Base-by-base conservation (phyloP, 2,888 invertebrate species). In the Cheilosia soror region DNA sequence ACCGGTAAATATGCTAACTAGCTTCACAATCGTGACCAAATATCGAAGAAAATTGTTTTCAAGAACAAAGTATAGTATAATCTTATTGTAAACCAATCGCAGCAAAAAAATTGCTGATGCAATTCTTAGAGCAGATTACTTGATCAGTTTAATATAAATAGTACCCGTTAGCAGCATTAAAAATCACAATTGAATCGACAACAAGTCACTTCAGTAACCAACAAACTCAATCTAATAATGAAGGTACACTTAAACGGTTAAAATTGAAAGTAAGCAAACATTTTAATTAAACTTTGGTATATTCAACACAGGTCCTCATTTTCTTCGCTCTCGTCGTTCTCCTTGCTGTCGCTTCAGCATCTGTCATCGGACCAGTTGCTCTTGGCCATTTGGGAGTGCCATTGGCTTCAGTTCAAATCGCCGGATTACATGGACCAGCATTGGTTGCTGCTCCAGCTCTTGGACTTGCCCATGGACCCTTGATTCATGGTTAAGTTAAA, bases 341-440 rank as follows among this genome's bases (percentile, higher is more conserved):
- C 9, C 37, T 77, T 27, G 77, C 68, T 60, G 44, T 69, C 20
- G 76, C 77, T 5, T 68, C 60, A 15, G 68, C 68, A 33, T 77
- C 77, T 7, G 77, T 69, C n/a, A 69, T 77, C 29, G 73, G 44
- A 68, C 66, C 60, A 72, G 4, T 60, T n/a, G 60, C 51, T 42
- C 4, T 63, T 5, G 55, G 73, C 5, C 63, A 73, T 44, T 63
- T 73, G 55, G 73, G 73, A 4, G 44, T 63, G 6, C 73, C 73
- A 25, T 51, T 51, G 53, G 53, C 60, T 27, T 40, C 44, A 13
- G 63, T 73, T 27, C 63, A 42, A 33, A 44, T 55, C 6, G 62
- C 73, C n/a, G 62, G 53, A 51, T 42, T 25, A 7, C 47, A 9
- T 5, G 68, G 58, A 5, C 47, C 57, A 47, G 40, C 47, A 11